These are phyloP conservation scores for Ceratotherium simum DNA, from an alignment of 2,113 vertebrate species.

Conservation along the genomic window DNA sequence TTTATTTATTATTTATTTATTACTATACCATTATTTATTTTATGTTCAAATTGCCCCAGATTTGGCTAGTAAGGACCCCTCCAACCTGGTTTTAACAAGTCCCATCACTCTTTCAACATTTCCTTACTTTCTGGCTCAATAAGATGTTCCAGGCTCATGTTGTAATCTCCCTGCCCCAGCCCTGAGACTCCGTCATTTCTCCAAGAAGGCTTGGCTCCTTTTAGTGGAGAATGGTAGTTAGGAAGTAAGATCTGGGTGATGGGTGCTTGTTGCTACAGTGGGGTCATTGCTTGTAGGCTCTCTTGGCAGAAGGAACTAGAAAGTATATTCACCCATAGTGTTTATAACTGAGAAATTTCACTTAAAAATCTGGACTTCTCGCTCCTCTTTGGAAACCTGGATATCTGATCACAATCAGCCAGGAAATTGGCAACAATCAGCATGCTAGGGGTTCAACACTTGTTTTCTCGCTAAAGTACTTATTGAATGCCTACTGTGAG, in stretches of 20 bases:
- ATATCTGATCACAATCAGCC: background rate
- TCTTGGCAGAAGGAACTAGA: background rate
- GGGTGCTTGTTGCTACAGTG: background rate
- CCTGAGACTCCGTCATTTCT: background rate
- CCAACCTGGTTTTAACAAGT: background rate
- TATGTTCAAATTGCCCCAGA: background rate
- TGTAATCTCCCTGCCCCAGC: background rate
- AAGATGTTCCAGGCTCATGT: background rate
- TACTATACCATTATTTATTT: background rate
- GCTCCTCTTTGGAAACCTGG: background rate
- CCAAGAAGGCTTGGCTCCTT: background rate
- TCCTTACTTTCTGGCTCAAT: background rate
- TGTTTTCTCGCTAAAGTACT: background rate
- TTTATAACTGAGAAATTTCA: background rate
- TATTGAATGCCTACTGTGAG: background rate
- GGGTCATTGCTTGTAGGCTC: background rate
- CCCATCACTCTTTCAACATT: background rate
- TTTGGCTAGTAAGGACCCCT: background rate
- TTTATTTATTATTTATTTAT: too few species aligned
- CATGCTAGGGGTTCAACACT: background rate
- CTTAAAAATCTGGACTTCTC: constrained; percentile 19
- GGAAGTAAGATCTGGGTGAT: background rate
- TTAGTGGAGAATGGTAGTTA: background rate
- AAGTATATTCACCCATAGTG: background rate
- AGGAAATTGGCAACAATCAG: background rate